These are phyloP conservation scores for Gari tellinella DNA, from an alignment of 2,888 invertebrate species.

Conservation along the genomic window DNA sequence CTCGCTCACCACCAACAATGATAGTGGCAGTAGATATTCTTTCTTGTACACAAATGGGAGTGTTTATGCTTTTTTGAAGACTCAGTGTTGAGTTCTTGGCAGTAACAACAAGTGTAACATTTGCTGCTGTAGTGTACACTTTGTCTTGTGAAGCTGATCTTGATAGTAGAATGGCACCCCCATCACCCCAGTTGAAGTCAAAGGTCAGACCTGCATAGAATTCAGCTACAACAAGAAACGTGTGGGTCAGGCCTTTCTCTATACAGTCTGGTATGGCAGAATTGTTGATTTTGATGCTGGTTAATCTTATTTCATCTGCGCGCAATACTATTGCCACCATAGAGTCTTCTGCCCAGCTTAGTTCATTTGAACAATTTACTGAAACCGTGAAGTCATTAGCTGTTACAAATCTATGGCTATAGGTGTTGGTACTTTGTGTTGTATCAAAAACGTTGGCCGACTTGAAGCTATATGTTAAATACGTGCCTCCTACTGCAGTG, in stretches of 20 bases:
- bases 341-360: conserved; percentile 25
- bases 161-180: background rate
- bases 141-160: conserved; percentile 13
- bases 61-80: conserved; percentile 7
- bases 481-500: conserved; percentile 42
- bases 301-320: conserved; percentile 17
- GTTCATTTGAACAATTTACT: conserved; percentile 49
- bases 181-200: conserved; percentile 61
- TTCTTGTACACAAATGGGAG: conserved; percentile 60
- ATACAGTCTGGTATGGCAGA: conserved; percentile 33
- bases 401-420: conserved; percentile 22
- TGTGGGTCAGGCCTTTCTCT: conserved; percentile 15
- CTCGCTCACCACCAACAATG: conserved; percentile 23
- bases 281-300: conserved; percentile 38
- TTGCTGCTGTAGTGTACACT: conserved; percentile 50
- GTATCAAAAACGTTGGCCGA: conserved; percentile 32
- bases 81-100: conserved; percentile 45
- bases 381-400: conserved; percentile 51
- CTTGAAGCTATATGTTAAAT: conserved; percentile 45
- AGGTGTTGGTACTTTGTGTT: conserved; percentile 31
- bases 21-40: conserved; percentile 39
- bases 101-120: conserved; percentile 54
- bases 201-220: conserved; percentile 47
- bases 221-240: conserved; percentile 40
- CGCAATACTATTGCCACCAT: conserved; percentile 44